These are phyloP conservation scores for Todiramphus saurophagus DNA, from an alignment of 2,113 vertebrate genomes.

Conservation along the genomic window DNA sequence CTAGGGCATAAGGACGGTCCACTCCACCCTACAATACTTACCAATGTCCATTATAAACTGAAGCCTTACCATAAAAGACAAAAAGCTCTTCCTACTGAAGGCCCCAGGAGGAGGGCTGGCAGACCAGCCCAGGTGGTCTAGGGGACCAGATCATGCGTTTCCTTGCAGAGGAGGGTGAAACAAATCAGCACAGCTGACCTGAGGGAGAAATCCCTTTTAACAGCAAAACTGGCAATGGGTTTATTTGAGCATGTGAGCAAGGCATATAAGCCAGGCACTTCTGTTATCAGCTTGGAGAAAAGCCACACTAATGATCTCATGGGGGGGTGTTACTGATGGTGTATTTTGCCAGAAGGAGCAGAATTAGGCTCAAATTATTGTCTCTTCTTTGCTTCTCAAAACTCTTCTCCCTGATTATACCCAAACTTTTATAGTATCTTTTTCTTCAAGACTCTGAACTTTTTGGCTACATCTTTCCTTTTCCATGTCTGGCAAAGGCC, in stretches of 20 bases:
- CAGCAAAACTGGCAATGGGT: background rate
- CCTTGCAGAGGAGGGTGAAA: background rate
- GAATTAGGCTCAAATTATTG: constrained; percentile 17
- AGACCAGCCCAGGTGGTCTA: background rate
- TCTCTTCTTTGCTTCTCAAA: constrained; percentile 26
- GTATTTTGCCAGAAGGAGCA: constrained; percentile 31
- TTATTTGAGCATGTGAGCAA: constrained; percentile 22
- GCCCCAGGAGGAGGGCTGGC: background rate
- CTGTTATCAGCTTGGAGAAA: constrained; percentile 45
- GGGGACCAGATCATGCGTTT: background rate
- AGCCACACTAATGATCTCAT: constrained; percentile 31
- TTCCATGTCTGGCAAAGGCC: constrained; percentile 5
- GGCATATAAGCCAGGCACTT: background rate
- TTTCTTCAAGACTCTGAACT: background rate
- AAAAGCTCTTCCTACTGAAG: background rate
- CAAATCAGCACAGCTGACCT: background rate
- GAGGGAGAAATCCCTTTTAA: background rate
- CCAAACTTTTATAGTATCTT: background rate
- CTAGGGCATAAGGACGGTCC: background rate
- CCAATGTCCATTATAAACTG: background rate
- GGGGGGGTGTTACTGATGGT: accelerated
- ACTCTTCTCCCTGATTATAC: constrained; percentile 22
- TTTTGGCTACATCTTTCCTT: constrained; percentile 22
- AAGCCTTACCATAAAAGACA: background rate
- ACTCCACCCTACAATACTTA: accelerated